Conservation (phyloP, 30 jellyfish, hydroid and myxozoan genomes). For the Pelagia noctiluca region DNA sequence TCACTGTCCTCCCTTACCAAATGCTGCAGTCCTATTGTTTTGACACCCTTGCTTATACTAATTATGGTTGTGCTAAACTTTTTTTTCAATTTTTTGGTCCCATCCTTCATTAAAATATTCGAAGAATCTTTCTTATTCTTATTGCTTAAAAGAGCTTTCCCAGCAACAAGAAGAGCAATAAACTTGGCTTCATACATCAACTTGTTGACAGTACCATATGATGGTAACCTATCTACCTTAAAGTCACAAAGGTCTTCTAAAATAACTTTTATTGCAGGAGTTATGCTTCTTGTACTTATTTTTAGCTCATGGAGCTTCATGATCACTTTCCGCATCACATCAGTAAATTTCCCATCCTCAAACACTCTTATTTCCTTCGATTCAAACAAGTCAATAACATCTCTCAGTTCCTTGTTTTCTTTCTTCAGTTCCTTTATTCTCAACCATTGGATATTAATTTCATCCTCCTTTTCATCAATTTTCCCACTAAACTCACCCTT, state of each 20-base stretch:
- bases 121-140: too few species aligned
- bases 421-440: constrained; percentile 18
- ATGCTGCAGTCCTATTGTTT: too few species aligned
- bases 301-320: constrained; percentile 33
- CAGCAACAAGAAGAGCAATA: constrained; percentile 22
- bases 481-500: too few species aligned
- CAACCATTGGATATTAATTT: constrained; percentile 19
- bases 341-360: constrained; percentile 31
- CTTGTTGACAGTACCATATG: constrained; percentile 26
- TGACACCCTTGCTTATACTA: too few species aligned
- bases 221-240: constrained; percentile 8
- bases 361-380: background rate
- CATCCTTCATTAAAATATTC: too few species aligned
- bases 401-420: constrained; percentile 14
- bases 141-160: background rate
- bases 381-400: constrained; percentile 8
- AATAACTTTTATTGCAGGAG: constrained; percentile 34
- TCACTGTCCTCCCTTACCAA: too few species aligned
- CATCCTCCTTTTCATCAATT: constrained; percentile 7
- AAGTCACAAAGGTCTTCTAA: too few species aligned
- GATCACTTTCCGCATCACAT: constrained; percentile 5
- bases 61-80: too few species aligned
- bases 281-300: constrained; percentile 27
- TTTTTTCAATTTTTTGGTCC: too few species aligned
- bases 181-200: constrained; percentile 38